These are phyloP conservation scores for Thryonomys swinderianus DNA, from an alignment of 2,113 vertebrate species.

Conservation along the genomic window DNA sequence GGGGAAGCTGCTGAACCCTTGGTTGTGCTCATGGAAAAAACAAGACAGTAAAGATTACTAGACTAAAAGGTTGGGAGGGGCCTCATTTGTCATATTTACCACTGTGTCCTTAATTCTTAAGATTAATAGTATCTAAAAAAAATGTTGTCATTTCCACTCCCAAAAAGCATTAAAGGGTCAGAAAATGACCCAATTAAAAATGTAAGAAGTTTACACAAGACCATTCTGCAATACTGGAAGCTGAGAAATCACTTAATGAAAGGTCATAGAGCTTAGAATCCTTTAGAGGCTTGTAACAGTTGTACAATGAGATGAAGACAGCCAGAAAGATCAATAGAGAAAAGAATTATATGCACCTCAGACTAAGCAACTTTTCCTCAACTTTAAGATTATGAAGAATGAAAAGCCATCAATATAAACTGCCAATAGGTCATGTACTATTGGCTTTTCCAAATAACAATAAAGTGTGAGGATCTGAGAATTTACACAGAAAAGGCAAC, in stretches of 20 bases:
- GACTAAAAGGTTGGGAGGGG: not conserved
- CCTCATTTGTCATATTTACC: not conserved
- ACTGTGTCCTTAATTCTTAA: not conserved
- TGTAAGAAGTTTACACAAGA: slow-evolving; percentile 39
- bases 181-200: slow-evolving; percentile 50
- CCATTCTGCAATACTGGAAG: slow-evolving; percentile 2
- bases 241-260: slow-evolving; percentile 43
- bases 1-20: not conserved
- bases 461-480: slow-evolving; percentile 31
- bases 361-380: slow-evolving; percentile 28
- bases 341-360: slow-evolving; percentile 3
- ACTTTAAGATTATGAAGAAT: slow-evolving; percentile 31
- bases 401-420: not conserved
- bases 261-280: not conserved
- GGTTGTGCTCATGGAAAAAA: not conserved
- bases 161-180: not conserved
- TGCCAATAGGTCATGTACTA: slow-evolving; percentile 2
- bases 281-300: not conserved
- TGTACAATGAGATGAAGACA: not conserved
- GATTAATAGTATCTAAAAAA: not conserved
- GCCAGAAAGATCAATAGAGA: not conserved
- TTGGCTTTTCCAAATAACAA: slow-evolving; percentile 21
- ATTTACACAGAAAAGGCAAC: slow-evolving; percentile 5
- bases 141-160: not conserved
- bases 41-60: not conserved